These are phyloP conservation scores for Philaenus spumarius DNA, from an alignment of 1,140 invertebrate species.

Conservation along the genomic window DNA sequence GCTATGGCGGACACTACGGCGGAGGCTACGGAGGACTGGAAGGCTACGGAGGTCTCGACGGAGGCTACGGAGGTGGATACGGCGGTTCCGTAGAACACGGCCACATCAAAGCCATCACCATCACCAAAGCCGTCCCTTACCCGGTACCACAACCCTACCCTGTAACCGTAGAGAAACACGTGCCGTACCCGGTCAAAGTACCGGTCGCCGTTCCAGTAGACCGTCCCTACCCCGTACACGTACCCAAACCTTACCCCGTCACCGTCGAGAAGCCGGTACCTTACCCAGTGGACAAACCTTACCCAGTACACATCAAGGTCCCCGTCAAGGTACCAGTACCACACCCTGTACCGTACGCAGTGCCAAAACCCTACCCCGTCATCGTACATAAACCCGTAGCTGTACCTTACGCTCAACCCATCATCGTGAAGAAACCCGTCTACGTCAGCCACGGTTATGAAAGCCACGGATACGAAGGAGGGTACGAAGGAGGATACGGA, in stretches of 20 bases:
- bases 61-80: slow-evolving; percentile 38
- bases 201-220: slow-evolving; percentile 52
- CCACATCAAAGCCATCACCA: slow-evolving; percentile 53
- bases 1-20: slow-evolving; percentile 1
- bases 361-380: slow-evolving; percentile 34
- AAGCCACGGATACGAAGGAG: too few species aligned
- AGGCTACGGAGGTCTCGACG: slow-evolving; percentile 10
- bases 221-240: slow-evolving; percentile 37
- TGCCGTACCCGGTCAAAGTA: slow-evolving; percentile 52
- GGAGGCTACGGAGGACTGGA: not conserved
- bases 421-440: not conserved
- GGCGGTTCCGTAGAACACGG: slow-evolving; percentile 32
- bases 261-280: slow-evolving; percentile 65
- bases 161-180: slow-evolving; percentile 33
- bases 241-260: slow-evolving; percentile 44
- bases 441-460: not conserved
- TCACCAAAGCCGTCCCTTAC: slow-evolving; percentile 60
- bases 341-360: slow-evolving; percentile 37
- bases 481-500: not conserved
- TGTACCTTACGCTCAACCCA: not conserved
- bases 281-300: slow-evolving; percentile 55
- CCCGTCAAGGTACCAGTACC: slow-evolving; percentile 40
- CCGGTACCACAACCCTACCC: slow-evolving; percentile 60
- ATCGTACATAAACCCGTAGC: slow-evolving; percentile 12
- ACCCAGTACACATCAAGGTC: slow-evolving; percentile 50